Percentiles rank a stretch among this genome's conserved stretches.
phyloP scores from a whole-genome alignment of 2,797 vertebrate genomes.

The Semaprochilodus insignis region DNA sequence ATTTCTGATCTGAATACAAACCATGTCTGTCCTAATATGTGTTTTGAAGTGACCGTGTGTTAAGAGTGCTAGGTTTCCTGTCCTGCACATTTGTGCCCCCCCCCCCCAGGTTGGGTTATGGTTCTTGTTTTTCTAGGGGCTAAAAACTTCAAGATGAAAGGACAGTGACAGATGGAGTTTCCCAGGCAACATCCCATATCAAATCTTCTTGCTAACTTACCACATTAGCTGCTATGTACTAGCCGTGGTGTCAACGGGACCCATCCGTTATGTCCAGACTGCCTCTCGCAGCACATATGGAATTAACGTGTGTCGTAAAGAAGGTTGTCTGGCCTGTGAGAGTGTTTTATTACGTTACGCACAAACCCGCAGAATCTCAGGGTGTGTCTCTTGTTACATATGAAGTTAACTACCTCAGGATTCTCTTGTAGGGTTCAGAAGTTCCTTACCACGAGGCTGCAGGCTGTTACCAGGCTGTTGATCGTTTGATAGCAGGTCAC shows the following conservation, averaged over 20 bases:
- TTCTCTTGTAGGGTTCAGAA: neutral
- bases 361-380: slow-evolving; percentile 62
- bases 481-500: too few relatives aligned
- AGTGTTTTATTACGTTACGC: slow-evolving; percentile 73
- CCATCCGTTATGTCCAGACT: slow-evolving; percentile 73
- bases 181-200: slow-evolving; percentile 21
- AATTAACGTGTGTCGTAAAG: slow-evolving; percentile 50
- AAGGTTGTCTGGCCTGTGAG: slow-evolving; percentile 63
- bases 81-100: neutral
- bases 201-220: slow-evolving; percentile 31
- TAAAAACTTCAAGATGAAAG: slow-evolving; percentile 9
- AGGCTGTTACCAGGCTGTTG: too few relatives aligned
- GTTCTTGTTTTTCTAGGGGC: neutral
- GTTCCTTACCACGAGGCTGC: too few relatives aligned
- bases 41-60: too few relatives aligned
- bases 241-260: slow-evolving; percentile 53
- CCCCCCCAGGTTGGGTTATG: too few relatives aligned
- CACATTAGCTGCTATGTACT: slow-evolving; percentile 22
- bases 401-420: neutral
- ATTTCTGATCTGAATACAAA: slow-evolving; percentile 20
- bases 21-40: slow-evolving; percentile 26
- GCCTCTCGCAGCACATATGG: slow-evolving; percentile 38
- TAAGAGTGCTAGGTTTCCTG: too few relatives aligned
- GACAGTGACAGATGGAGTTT: slow-evolving; percentile 44
- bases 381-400: neutral